Base-by-base conservation (phyloP, 2,797 vertebrate species). In the Macropodus opercularis region DNA sequence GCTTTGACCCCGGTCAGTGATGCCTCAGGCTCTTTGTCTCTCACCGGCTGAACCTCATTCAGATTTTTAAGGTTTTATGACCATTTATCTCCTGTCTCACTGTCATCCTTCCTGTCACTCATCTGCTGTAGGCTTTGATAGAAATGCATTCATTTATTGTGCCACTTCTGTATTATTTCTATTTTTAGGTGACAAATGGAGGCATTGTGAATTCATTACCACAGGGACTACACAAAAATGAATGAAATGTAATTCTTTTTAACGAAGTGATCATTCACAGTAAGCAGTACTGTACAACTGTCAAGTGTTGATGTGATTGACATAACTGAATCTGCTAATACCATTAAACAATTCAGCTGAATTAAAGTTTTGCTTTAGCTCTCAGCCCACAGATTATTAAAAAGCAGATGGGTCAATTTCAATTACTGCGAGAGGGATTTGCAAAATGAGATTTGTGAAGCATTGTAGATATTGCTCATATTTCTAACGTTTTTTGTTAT, bases 131-230 rank as follows among this genome's bases (percentile, higher is more conserved):
- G 9, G 63, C 67, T 74, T 63, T 64, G 36, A 75, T 41, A 49
- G 64, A 63, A 75, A 69, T 54, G 12, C 6, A 34, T 51, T 56
- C 4, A 47, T 72, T 79, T 78, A 58, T 26, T 8, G 3, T 46
- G 4, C 5, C 19, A 9, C 11, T 35, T 51, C 32, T 47, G 23
- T 43, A n/a, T n/a, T n/a, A n/a, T n/a, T n/a, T n/a, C n/a, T n/a
- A n/a, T 32, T 52, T 35, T 29, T 38, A 46, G 54, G 39, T 51
- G 2, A 3, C 43, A 60, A 41, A 57, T 58, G 44, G 46, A 77
- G 61, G 57, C 8, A 3, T 19, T 27, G 19, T 60, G 17, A n/a
- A 32, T 68, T 55, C 63, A 27, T 29, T 49, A 54, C 51, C 13
- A 47, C 42, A 1, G 29, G 6, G 60, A 38, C 21, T 14, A 23